These are phyloP conservation scores for Eupithecia inturbata DNA, from an alignment of 2,888 invertebrate species.

Conservation along the genomic window DNA sequence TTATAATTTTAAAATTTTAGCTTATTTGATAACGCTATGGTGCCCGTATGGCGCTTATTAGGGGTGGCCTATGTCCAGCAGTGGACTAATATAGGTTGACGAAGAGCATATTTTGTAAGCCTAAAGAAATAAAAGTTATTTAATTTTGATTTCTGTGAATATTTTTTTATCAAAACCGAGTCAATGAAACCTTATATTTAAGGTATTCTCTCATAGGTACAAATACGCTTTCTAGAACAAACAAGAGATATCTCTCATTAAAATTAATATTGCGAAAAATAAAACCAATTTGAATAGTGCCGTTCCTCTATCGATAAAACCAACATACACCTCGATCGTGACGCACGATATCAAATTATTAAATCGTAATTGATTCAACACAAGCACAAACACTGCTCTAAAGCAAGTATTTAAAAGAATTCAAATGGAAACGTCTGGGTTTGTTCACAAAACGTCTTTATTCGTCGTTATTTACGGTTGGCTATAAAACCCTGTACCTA, in stretches of 20 bases:
- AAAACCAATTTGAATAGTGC: slow-evolving; percentile 15
- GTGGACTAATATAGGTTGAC: too few species aligned
- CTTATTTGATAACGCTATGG: too few species aligned
- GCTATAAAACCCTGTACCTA: slow-evolving; percentile 75
- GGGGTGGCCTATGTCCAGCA: too few species aligned
- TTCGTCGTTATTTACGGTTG: slow-evolving; percentile 74
- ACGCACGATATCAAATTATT: slow-evolving; percentile 54
- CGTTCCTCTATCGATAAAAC: slow-evolving; percentile 39
- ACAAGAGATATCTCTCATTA: background rate
- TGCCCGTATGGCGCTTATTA: too few species aligned
- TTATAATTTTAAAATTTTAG: too few species aligned
- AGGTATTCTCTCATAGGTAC: background rate
- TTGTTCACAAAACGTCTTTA: slow-evolving; percentile 80
- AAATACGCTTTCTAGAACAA: background rate
- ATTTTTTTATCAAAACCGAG: background rate
- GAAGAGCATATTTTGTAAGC: too few species aligned
- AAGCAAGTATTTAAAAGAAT: slow-evolving; percentile 75
- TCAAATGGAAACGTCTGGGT: slow-evolving; percentile 75
- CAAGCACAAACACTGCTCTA: slow-evolving; percentile 65
- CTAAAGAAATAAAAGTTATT: too few species aligned
- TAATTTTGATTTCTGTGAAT: background rate
- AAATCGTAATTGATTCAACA: slow-evolving; percentile 72
- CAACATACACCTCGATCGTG: slow-evolving; percentile 48
- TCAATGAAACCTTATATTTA: background rate
- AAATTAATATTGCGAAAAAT: slow-evolving; percentile 1